A percentile compares a stretch with the other conserved stretches of the same genome.
Evolutionary conservation across 2,888 invertebrate species (phyloP).

Genomic region (Epinotia bilunana): DNA sequence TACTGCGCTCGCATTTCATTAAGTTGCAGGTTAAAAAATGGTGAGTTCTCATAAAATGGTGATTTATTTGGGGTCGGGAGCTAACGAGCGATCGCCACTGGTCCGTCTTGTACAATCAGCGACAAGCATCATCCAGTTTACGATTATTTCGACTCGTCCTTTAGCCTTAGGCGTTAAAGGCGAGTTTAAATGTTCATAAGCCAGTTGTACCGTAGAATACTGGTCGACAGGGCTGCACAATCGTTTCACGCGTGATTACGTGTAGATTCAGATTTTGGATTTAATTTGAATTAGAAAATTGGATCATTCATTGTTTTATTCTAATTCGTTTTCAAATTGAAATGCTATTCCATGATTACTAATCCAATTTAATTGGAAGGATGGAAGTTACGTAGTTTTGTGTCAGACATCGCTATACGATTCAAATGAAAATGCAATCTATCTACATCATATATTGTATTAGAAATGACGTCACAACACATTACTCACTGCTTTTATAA

Average conservation of each 20-base stretch:
- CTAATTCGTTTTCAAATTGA: slow-evolving; percentile 17
- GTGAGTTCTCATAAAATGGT: slow-evolving; percentile 81
- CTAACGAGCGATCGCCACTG: slow-evolving; percentile 78
- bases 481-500: slow-evolving; percentile 17
- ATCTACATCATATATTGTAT: not conserved
- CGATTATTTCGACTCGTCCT: not conserved
- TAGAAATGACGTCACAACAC: slow-evolving; percentile 23
- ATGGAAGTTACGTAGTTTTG: not conserved
- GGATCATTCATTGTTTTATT: slow-evolving; percentile 31
- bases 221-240: slow-evolving; percentile 18
- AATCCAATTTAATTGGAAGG: slow-evolving; percentile 11
- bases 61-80: slow-evolving; percentile 82
- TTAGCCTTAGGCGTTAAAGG: slow-evolving; percentile 1
- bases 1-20: slow-evolving; percentile 84
- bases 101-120: slow-evolving; percentile 52
- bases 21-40: slow-evolving; percentile 78
- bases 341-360: not conserved
- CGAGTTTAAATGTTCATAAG: not conserved
- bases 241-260: slow-evolving; percentile 46
- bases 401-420: not conserved
- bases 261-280: slow-evolving; percentile 22
- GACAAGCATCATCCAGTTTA: not conserved
- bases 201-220: slow-evolving; percentile 2
- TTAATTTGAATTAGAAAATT: slow-evolving; percentile 38
- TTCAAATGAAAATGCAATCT: not conserved